phyloP scores from a whole-genome alignment of 1,140 invertebrate genomes.

The Caenorhabditis inopinata region DNA sequence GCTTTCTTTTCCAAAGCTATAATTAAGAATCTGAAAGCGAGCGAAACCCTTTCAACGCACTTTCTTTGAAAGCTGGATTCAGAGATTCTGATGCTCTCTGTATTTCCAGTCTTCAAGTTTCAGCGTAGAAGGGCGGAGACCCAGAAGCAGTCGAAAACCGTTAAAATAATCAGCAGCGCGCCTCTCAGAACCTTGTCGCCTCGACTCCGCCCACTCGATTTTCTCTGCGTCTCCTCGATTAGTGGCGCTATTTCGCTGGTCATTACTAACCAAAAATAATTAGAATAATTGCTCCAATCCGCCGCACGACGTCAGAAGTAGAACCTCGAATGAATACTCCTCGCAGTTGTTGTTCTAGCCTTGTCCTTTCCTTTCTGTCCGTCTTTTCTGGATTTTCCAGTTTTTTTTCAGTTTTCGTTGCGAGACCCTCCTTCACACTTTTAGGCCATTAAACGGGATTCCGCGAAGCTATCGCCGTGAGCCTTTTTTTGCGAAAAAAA shows the following conservation, averaged over 20 bases:
- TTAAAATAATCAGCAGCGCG: slow-evolving; percentile 11
- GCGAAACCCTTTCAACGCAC: too few species aligned
- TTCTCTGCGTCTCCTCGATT: not conserved
- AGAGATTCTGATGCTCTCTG: too few species aligned
- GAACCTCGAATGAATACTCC: not conserved
- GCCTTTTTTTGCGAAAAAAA: too few species aligned
- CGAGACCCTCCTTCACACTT: too few species aligned
- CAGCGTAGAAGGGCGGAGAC: not conserved
- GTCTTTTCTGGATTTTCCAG: not conserved
- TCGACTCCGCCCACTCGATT: not conserved
- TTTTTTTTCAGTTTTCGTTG: not conserved
- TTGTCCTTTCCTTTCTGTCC: too few species aligned
- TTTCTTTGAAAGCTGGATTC: too few species aligned
- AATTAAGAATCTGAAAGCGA: too few species aligned
- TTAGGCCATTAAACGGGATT: too few species aligned
- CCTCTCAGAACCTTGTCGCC: not conserved
- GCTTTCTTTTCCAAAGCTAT: too few species aligned
- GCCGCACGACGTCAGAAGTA: not conserved
- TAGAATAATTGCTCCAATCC: slow-evolving; percentile 33
- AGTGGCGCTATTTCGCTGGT: not conserved
- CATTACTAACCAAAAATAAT: slow-evolving; percentile 29
- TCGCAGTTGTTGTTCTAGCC: too few species aligned
- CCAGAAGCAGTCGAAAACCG: not conserved
- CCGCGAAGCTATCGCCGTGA: too few species aligned
- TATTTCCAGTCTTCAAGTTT: too few species aligned